Percentiles rank a stretch among this genome's conserved stretches.
Evolutionary conservation across 2,888 invertebrate species (phyloP).

Genomic region (Prosopocoilus inquinatus): DNA sequence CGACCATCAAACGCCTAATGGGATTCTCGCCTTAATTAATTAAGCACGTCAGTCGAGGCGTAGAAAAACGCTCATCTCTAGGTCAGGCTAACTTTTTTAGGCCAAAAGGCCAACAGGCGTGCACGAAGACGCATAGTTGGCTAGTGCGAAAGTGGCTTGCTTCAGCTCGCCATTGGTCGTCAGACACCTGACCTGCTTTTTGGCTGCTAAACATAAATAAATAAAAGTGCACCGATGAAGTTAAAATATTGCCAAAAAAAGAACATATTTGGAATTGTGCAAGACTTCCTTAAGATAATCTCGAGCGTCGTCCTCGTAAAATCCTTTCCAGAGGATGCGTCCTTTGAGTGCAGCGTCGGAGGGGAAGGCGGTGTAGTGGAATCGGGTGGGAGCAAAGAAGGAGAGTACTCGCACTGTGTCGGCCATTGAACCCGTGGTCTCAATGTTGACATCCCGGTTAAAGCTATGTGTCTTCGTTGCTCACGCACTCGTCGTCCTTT

Average conservation of each 20-base stretch:
- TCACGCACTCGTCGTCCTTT: slow-evolving; percentile 3
- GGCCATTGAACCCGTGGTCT: slow-evolving; percentile 47
- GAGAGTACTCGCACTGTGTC: slow-evolving; percentile 45
- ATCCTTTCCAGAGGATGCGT: slow-evolving; percentile 1
- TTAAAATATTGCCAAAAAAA: too few species aligned
- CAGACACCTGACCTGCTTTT: slow-evolving; percentile 32
- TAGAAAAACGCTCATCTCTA: slow-evolving; percentile 23
- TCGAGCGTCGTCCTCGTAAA: not conserved
- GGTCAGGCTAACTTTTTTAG: slow-evolving; percentile 42
- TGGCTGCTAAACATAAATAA: slow-evolving; percentile 22
- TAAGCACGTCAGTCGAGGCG: slow-evolving; percentile 11
- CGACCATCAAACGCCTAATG: slow-evolving; percentile 1
- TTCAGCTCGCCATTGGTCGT: slow-evolving; percentile 28
- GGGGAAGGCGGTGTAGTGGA: slow-evolving; percentile 9
- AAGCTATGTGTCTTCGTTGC: slow-evolving; percentile 21
- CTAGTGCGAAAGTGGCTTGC: slow-evolving; percentile 30
- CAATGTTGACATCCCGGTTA: slow-evolving; percentile 46
- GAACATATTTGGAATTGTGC: too few species aligned
- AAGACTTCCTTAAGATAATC: not conserved
- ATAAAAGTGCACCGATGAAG: not conserved
- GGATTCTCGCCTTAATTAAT: slow-evolving; percentile 14
- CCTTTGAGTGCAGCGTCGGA: slow-evolving; percentile 5
- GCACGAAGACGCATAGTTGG: slow-evolving; percentile 25
- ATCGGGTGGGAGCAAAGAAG: slow-evolving; percentile 26
- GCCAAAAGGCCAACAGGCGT: slow-evolving; percentile 45